Percentiles rank a stretch among this genome's conserved stretches.
Conservation (phyloP, 2,888 invertebrate genomes). For the Neria commutata region DNA sequence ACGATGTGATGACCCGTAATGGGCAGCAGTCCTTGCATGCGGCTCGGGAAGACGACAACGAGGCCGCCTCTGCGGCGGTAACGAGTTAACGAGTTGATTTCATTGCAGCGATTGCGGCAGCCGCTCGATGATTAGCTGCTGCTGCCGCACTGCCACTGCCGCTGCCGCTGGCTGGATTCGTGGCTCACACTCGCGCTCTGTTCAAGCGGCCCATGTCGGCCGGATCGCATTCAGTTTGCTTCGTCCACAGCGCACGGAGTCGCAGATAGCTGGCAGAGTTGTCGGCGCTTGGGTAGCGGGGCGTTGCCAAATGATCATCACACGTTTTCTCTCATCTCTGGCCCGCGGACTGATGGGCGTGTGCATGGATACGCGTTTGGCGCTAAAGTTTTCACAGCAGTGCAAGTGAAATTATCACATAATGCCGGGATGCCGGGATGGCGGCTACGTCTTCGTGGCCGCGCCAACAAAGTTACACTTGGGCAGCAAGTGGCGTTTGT, state of each 20-base stretch:
- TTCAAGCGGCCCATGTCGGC: conserved; percentile 25
- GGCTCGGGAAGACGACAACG: no score
- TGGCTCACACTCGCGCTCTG: conserved; percentile 19
- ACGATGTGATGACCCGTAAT: not conserved
- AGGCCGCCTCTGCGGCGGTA: conserved; percentile 49
- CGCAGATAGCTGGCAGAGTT: conserved; percentile 9
- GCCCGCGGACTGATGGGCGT: not conserved
- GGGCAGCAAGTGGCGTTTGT: no score
- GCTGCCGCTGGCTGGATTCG: conserved; percentile 33
- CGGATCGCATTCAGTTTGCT: conserved; percentile 24
- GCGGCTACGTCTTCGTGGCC: conserved; percentile 23
- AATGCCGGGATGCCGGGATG: conserved; percentile 37
- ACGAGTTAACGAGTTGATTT: conserved; percentile 60
- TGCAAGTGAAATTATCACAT: conserved; percentile 37
- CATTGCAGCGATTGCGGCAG: conserved; percentile 54
- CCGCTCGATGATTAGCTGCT: conserved; percentile 28
- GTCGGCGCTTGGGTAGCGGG: conserved; percentile 35
- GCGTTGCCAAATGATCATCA: conserved; percentile 59
- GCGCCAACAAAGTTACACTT: not conserved
- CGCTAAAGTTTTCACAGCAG: conserved; percentile 15
- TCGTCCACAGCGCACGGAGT: conserved; percentile 19
- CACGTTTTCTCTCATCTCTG: conserved; percentile 52
- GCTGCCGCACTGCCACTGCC: conserved; percentile 8
- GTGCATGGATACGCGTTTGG: no score
- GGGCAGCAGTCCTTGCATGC: not conserved